Evolutionary conservation across 2,113 vertebrate genomes (phyloP), one percentile per base, ranked within the genome.

Genomic region (Muntiacus reevesi): DNA sequence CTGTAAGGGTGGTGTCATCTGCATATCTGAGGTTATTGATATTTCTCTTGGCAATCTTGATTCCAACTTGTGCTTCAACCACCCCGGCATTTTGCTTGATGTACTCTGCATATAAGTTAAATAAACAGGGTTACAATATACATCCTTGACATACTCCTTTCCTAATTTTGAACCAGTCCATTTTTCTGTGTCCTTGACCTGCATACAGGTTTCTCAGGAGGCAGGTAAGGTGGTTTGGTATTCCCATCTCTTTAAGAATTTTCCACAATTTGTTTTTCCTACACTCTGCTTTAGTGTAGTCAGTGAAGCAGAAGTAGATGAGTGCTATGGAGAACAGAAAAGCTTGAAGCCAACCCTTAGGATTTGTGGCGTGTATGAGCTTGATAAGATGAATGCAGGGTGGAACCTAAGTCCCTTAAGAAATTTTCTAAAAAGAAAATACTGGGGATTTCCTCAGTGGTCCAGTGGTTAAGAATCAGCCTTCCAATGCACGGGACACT

Each of bases 281-380:
- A 6, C 0, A 1, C 67, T 71, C 6, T 10, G n/a, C 67, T 71
- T 40, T 71, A 40, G 19, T 1, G 2, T 23, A 40, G 19, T 40
- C 19, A 71, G 19, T 71, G 67, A 71, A 40, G n/a, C 67, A 40
- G n/a, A 71, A 71, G n/a, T 23, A 71, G n/a, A 40, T 71, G 0
- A 52, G 28, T 33, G 59, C 36, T 9, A 0, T 30, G 25, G 83
- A 12, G 16, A 8, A 8, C 28, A 7, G 7, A 27, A 25, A 52
- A 45, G 14, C 36, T 6, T 23, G 30, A 67, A 23, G 4, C 62
- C 2, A 1, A 12, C 30, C 59, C 74, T 76, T 36, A 47, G 67
- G 33, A 36, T 36, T 7, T 8, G 36, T 0, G 0, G 30, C 6
- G 2, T 28, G 25, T 7, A 6, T 33, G 47, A 23, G 28, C 5